These are phyloP conservation scores for Aphaenogaster ashmeadi DNA, from an alignment of 1,140 invertebrate genomes.

Conservation along the genomic window DNA sequence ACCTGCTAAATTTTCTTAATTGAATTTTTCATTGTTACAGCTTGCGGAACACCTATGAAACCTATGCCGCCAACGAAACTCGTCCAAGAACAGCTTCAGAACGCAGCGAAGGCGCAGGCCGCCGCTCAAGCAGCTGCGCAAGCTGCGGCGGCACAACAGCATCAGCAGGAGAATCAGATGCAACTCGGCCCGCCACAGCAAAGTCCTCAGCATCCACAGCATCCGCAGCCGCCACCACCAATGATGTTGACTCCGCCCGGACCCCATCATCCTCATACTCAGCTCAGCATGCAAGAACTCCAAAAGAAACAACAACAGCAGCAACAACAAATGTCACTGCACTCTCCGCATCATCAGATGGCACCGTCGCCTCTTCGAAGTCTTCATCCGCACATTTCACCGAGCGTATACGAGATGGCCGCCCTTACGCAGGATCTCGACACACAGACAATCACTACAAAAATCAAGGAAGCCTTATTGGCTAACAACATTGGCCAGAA, in stretches of 20 bases:
- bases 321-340: conserved; percentile 88
- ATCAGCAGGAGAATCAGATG: conserved; percentile 85
- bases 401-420: conserved; percentile 98
- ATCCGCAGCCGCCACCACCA: conserved; percentile 82
- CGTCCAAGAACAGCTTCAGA: conserved; percentile 89
- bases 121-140: conserved; percentile 84
- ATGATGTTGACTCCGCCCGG: conserved; percentile 85
- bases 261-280: conserved; percentile 81
- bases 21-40: conserved; percentile 84
- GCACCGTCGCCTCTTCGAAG: conserved; percentile 90
- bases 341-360: conserved; percentile 89
- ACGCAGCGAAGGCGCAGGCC: conserved; percentile 85
- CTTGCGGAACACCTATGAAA: conserved; percentile 91
- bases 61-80: conserved; percentile 93
- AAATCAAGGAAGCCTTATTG: conserved; percentile 98
- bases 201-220: conserved; percentile 82
- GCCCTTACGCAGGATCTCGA: conserved; percentile 98
- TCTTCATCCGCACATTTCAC: conserved; percentile 93
- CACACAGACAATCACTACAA: conserved; percentile 98
- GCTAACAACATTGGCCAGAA: conserved; percentile 99
- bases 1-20: conserved; percentile 19
- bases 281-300: conserved; percentile 89
- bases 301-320: conserved; percentile 91
- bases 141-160: conserved; percentile 83
- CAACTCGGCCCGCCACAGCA: conserved; percentile 85